Evolutionary conservation across 2,888 invertebrate genomes (phyloP).

Genomic region (Dyspetes luteomarginatus): DNA sequence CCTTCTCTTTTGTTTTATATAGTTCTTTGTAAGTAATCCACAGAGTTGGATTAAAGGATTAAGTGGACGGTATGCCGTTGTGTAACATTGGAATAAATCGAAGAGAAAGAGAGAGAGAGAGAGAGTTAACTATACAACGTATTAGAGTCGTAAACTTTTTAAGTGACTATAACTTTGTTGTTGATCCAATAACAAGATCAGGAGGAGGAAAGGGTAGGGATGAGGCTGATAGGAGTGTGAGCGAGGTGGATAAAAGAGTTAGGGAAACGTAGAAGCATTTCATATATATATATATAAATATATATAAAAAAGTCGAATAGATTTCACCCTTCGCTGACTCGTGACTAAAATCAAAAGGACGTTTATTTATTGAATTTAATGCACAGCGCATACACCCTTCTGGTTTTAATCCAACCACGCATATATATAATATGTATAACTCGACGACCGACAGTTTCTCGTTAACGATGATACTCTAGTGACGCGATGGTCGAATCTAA

Average conservation of each 20-base stretch:
- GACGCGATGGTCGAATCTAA: slow-evolving; percentile 16
- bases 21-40: not conserved
- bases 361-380: too few species aligned
- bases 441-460: slow-evolving; percentile 16
- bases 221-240: not conserved
- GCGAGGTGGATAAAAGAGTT: not conserved
- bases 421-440: too few species aligned
- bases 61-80: not conserved
- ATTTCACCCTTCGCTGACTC: too few species aligned
- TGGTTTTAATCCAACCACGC: too few species aligned
- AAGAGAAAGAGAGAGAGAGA: not conserved
- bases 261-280: too few species aligned
- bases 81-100: slow-evolving; percentile 28
- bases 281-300: too few species aligned
- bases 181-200: slow-evolving; percentile 43
- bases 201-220: not conserved
- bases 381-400: too few species aligned
- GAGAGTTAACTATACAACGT: not conserved
- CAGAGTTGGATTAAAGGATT: slow-evolving; percentile 3
- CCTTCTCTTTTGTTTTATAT: not conserved
- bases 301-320: too few species aligned
- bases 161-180: slow-evolving; percentile 41
- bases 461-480: slow-evolving; percentile 11
- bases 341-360: too few species aligned
- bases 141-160: slow-evolving; percentile 41